These are phyloP conservation scores for Ameiurus melas DNA, from an alignment of 2,113 vertebrate species.

Conservation along the genomic window DNA sequence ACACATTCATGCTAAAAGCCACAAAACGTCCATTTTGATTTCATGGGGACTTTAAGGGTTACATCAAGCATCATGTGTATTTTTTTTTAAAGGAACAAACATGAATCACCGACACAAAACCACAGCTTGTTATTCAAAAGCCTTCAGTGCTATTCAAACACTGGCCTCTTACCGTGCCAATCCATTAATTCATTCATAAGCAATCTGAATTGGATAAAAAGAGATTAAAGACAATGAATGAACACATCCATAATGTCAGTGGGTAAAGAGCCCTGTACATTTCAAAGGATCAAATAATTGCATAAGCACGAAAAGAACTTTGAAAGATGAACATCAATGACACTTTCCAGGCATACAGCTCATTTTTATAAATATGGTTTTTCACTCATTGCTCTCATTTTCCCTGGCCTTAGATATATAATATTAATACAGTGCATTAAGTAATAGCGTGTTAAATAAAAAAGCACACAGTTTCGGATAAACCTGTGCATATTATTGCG, in stretches of 20 bases:
- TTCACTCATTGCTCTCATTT: not conserved
- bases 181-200: conserved; percentile 11
- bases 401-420: not conserved
- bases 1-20: no score
- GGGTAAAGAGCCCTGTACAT: not conserved
- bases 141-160: not conserved
- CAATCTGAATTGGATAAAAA: conserved; percentile 1
- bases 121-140: not conserved
- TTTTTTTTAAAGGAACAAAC: not conserved
- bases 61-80: not conserved
- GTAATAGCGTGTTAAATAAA: not conserved
- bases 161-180: not conserved
- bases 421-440: not conserved
- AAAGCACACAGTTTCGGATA: not conserved
- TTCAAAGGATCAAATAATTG: conserved; percentile 21
- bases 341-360: conserved; percentile 5
- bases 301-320: conserved; percentile 2
- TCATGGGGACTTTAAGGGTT: no score
- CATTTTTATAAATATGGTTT: conserved; percentile 2
- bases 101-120: not conserved
- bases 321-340: conserved; percentile 21
- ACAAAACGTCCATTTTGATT: no score
- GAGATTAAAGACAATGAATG: not conserved
- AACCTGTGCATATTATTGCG: not conserved
- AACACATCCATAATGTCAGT: not conserved